phyloP scores from a whole-genome alignment of 1,140 invertebrate species.

The Euura lappo region DNA sequence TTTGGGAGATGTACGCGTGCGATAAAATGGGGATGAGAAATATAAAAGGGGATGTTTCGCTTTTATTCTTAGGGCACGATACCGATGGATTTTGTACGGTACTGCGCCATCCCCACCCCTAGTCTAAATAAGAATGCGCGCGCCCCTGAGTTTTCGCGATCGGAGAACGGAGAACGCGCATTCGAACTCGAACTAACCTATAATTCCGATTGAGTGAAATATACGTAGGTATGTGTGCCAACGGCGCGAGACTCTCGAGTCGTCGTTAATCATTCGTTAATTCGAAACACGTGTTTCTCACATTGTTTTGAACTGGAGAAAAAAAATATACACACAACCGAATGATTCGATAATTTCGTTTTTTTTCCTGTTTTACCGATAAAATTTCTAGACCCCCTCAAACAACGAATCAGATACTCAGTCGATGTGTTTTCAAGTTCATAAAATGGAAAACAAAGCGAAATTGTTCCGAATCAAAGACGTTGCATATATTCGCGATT shows the following conservation, averaged over 20 bases:
- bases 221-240: not conserved
- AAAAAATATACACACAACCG: too few species aligned
- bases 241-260: not conserved
- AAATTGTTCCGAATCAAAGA: too few species aligned
- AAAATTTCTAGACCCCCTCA: too few species aligned
- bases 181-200: conserved; percentile 14
- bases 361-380: too few species aligned
- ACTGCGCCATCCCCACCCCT: conserved; percentile 21
- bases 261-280: conserved; percentile 11
- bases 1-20: too few species aligned
- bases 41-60: not conserved
- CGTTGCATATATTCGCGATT: too few species aligned
- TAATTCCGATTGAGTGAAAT: conserved; percentile 10
- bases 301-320: not conserved
- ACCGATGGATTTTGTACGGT: not conserved
- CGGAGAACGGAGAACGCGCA: conserved; percentile 14
- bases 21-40: too few species aligned
- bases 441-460: too few species aligned
- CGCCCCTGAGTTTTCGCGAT: conserved; percentile 9
- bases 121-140: conserved; percentile 18
- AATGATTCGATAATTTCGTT: too few species aligned
- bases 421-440: too few species aligned
- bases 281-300: conserved; percentile 9
- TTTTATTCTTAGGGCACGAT: not conserved
- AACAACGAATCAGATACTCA: too few species aligned